A percentile compares a stretch with the other conserved stretches of the same genome.
Evolutionary conservation across 2,797 vertebrate genomes (phyloP).

Genomic region (Psittacula derbiana): DNA sequence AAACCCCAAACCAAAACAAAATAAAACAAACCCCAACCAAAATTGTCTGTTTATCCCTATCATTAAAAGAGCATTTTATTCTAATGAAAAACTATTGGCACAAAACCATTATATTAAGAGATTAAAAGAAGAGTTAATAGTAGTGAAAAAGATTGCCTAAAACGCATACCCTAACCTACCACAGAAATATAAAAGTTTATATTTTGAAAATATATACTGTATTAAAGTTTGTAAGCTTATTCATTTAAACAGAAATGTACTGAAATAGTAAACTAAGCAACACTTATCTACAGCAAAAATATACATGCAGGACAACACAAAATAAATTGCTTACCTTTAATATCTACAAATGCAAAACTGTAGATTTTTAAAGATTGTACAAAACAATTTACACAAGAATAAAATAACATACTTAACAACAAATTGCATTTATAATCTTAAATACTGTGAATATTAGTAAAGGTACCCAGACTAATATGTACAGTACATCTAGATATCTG

Average conservation of each 20-base stretch:
- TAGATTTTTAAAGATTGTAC: constrained; percentile 82
- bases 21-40: constrained; percentile 56
- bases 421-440: constrained; percentile 79
- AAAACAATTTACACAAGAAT: constrained; percentile 85
- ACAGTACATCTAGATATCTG: constrained; percentile 72
- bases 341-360: constrained; percentile 85
- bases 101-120: constrained; percentile 74
- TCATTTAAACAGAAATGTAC: constrained; percentile 78
- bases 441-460: constrained; percentile 86
- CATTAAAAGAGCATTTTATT: constrained; percentile 62
- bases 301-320: constrained; percentile 88
- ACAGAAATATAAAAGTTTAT: constrained; percentile 91
- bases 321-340: constrained; percentile 77
- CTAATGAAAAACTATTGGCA: constrained; percentile 81
- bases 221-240: constrained; percentile 82
- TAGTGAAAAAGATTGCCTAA: constrained; percentile 88
- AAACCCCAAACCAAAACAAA: not conserved
- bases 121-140: constrained; percentile 87
- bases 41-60: constrained; percentile 69
- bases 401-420: constrained; percentile 81
- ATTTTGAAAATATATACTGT: constrained; percentile 89
- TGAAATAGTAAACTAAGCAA: constrained; percentile 80
- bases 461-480: constrained; percentile 80
- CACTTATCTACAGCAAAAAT: constrained; percentile 88
- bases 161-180: constrained; percentile 86